Evolutionary conservation across 2,797 vertebrate genomes (phyloP), one percentile per base, ranked within the genome.

Genomic region (Liparis tanakae): DNA sequence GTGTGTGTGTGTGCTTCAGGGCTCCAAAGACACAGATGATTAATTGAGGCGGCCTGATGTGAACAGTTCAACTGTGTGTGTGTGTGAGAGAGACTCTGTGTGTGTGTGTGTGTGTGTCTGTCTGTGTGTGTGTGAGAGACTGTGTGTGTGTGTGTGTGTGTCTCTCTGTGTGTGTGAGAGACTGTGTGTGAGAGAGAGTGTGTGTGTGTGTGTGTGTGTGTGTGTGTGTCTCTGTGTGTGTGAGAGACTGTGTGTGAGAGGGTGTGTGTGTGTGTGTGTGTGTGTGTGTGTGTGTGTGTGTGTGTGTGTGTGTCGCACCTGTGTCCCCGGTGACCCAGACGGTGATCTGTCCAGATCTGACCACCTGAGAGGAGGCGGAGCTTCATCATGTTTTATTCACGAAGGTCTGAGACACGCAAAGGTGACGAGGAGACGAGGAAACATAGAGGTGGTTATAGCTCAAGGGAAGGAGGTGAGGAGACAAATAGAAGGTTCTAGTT

Each of bases 11-110:
- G 78, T 75, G 58, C 81, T 78, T 66, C 80, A 78, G 7, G 61
- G 68, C 83, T 86, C 76, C 67, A 80, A 72, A 90, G 85, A 84
- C 80, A 78, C 71, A 79, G 76, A 79, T 89, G 86, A 92, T 90
- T 84, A 79, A 90, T 85, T 68, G 78, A 79, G 41, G 74, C 72
- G 70, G 73, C 66, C 72, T 82, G 78, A 82, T 83, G 76, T 68
- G 87, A 88, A 76, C 79, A 80, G 80, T 85, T 82, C 74, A 81
- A 44, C 62, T 61, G 10, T 78, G 76, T 64, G 57, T 64, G 68
- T 53, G 20, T 34, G 60, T n/a, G n/a, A n/a, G n/a, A n/a, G n/a
- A n/a, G n/a, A n/a, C n/a, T 44, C 53, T 50, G 61, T 43, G 74
- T 62, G 71, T 25, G 58, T 68, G 39, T 39, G 54, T 43, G 51